Evolutionary conservation across 2,797 vertebrate genomes (phyloP), one percentile per base, ranked within the genome.

Genomic region (Lagodon rhomboides): DNA sequence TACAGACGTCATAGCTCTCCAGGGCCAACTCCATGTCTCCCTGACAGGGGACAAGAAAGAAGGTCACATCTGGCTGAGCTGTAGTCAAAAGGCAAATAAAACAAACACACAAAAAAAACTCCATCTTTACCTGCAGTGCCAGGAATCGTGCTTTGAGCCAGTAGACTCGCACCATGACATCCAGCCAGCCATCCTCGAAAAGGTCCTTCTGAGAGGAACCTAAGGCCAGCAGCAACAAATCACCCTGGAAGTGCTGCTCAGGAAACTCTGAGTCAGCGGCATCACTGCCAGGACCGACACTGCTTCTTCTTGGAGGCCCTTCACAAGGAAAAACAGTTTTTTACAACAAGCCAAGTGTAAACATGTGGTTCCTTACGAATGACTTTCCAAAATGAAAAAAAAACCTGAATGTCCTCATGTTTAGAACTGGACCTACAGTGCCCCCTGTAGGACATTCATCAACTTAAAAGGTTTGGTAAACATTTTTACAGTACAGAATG

Each of bases 11-110:
- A 47, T 98, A 99, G 93, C 98, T 98, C 84, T 99, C 98, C 70
- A 97, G 90, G 3, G 98, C 98, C 82, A 97, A 95, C 18, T 99
- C 98, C 97, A 99, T 99, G 87, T 99, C 97, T 27, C 98, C 98
- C 98, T 99, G 76, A 2, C 22, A 85, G 86, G 60, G 75, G 12
- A 90, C 23, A 75, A 49, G 9, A 73, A 43, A 51, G 5, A 41
- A n/a, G 68, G 22, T 60, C 41, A 49, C 1, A 66, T 65, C 25
- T 56, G 25, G 23, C 50, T n/a, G 61, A 27, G 51, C 12, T 60
- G 41, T 65, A 73, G 41, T 16, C 9, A 30, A 59, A 61, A 71
- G 2, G 10, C 38, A 38, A 11, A 38, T 38, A 38, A 38, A 38
- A 38, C 9, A 38, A 38, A 30, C 3, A 30, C 3, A 30, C 30